These are phyloP conservation scores for Chroicocephalus ridibundus DNA, from an alignment of 2,113 vertebrate genomes.

Conservation along the genomic window DNA sequence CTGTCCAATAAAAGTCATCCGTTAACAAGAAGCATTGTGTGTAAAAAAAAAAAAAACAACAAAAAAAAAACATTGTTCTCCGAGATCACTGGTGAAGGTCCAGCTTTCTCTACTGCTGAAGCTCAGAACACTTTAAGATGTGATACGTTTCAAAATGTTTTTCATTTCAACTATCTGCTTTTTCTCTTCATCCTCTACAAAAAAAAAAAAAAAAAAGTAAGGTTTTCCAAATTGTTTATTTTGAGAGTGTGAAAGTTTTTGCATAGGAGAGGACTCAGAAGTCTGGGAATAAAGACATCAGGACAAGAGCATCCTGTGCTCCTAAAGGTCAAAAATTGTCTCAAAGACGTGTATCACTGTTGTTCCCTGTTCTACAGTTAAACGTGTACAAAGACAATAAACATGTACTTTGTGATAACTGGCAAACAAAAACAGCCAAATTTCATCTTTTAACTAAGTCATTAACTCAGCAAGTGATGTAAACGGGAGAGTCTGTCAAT, in stretches of 20 bases:
- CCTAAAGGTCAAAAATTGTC: background rate
- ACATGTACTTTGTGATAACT: background rate
- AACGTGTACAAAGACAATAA: background rate
- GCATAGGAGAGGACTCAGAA: background rate
- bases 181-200: background rate
- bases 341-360: background rate
- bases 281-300: background rate
- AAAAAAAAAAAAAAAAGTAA: background rate
- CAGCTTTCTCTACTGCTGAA: background rate
- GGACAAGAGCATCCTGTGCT: background rate
- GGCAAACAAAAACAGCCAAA: background rate
- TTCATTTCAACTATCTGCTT: background rate
- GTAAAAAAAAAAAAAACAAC: background rate
- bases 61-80: background rate
- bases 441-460: background rate
- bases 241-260: background rate
- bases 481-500: background rate
- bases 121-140: background rate
- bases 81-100: background rate
- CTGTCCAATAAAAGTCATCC: background rate
- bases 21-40: background rate
- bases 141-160: background rate
- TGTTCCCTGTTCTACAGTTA: background rate
- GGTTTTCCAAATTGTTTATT: background rate
- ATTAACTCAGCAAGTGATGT: background rate